Conservation (phyloP, 1,140 invertebrate species). For the Mya arenaria region DNA sequence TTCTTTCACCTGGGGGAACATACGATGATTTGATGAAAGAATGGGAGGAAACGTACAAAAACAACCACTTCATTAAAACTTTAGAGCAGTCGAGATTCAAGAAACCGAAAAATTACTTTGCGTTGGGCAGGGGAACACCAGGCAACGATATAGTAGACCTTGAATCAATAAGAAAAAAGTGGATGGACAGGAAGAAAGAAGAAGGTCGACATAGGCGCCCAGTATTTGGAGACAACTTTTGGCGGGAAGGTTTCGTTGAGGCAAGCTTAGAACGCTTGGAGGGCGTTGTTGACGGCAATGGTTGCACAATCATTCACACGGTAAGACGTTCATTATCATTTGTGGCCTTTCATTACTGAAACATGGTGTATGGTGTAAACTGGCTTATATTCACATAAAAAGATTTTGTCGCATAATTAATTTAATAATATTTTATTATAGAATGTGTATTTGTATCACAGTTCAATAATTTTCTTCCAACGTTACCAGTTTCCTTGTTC, state of each 20-base stretch:
- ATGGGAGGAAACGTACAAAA: slow-evolving; percentile 17
- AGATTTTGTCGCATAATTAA: no score
- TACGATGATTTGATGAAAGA: slow-evolving; percentile 23
- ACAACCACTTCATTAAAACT: slow-evolving; percentile 28
- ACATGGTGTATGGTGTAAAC: no score
- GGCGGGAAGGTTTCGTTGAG: slow-evolving; percentile 24
- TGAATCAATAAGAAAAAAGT: slow-evolving; percentile 26
- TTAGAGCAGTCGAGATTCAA: neutral
- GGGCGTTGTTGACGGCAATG: slow-evolving; percentile 13
- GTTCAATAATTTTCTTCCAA: no score
- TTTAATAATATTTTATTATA: no score
- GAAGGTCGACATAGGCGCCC: neutral
- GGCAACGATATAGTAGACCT: slow-evolving; percentile 43
- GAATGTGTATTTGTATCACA: no score
- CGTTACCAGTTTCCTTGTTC: no score
- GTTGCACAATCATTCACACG: neutral
- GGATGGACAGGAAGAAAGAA: slow-evolving; percentile 24
- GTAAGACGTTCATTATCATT: no score
- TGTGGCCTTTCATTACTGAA: no score
- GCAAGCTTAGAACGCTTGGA: neutral
- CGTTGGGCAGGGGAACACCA: slow-evolving; percentile 27
- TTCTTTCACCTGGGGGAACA: neutral
- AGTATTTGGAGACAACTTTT: slow-evolving; percentile 5
- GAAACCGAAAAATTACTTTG: slow-evolving; percentile 39
- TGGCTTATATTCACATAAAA: no score